A percentile compares a stretch with the other conserved stretches of the same genome.
phyloP scores from a whole-genome alignment of 1,140 invertebrate species.

The Berghia stephanieae region DNA sequence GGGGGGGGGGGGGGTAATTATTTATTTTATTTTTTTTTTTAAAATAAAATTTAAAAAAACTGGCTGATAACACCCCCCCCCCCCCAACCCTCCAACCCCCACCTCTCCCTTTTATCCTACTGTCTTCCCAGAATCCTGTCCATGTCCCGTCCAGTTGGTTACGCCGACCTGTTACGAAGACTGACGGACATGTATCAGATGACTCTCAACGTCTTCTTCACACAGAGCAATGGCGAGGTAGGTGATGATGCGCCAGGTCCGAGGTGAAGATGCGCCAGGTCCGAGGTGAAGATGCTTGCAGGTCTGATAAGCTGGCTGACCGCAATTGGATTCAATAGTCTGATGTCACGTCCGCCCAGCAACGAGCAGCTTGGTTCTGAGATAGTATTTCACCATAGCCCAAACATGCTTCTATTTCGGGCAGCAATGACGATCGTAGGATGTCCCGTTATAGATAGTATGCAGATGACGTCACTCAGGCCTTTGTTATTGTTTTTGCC shows the following conservation, averaged over 20 bases:
- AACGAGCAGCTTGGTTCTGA: no score
- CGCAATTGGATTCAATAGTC: no score
- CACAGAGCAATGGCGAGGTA: slow-evolving; percentile 57
- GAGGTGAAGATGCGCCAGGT: not conserved
- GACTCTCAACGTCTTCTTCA: slow-evolving; percentile 52
- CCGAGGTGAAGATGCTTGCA: not conserved
- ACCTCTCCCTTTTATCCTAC: not conserved
- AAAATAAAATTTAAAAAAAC: no score
- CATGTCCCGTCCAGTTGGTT: slow-evolving; percentile 44
- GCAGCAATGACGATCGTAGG: no score
- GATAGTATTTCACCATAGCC: no score
- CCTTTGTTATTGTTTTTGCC: no score
- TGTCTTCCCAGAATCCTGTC: slow-evolving; percentile 38
- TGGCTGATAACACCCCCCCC: no score
- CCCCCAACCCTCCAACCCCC: not conserved
- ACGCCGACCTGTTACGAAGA: slow-evolving; percentile 41
- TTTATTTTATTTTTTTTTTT: not conserved
- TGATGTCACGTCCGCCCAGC: no score
- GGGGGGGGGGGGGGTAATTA: not conserved
- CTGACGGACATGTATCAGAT: slow-evolving; percentile 54
- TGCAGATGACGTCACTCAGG: no score
- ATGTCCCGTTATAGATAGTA: no score
- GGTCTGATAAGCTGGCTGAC: no score
- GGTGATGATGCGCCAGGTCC: slow-evolving; percentile 12
- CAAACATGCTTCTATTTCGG: no score